Evolutionary conservation across 2,888 invertebrate genomes (phyloP), one percentile per base, ranked within the genome.

Genomic region (Pachymerium ferrugineum): DNA sequence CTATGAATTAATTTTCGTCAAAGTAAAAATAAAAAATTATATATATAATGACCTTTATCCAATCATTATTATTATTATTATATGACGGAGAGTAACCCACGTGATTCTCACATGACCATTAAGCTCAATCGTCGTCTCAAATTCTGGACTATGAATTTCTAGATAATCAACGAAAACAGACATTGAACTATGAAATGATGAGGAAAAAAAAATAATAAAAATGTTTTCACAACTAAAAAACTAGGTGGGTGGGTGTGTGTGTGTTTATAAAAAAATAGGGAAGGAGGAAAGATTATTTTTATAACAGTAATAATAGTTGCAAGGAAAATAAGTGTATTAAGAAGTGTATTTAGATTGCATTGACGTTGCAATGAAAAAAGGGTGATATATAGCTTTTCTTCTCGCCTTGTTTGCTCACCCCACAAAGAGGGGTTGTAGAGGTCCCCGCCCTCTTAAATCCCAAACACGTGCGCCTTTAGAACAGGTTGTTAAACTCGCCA

Each of bases 401-500:
- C n/a, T n/a, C n/a, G n/a, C n/a, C n/a, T 47, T 47, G 22, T 19
- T 47, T 4, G 47, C 16, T 22, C 47, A 22, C 19, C 47, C 8
- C 47, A 22, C 10, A 47, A 47, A 19, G 47, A n/a, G n/a, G n/a
- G n/a, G n/a, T n/a, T n/a, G n/a, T n/a, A n/a, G n/a, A n/a, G 47
- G 47, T 47, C 47, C 47, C 47, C 47, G 22, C 4, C 47, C 47
- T 47, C 22, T 47, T 47, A 47, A 47, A 47, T 47, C 47, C 4
- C 47, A 19, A n/a, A 47, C 47, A 16, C 47, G 47, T 47, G 47
- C 22, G 1, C n/a, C n/a, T n/a, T 19, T 47, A 47, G 47, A 47
- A 47, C 47, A 47, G 47, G 47, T 47, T 47, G 47, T 47, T 47
- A 47, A 47, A 47, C 47, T 47, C 47, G 47, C 16, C 47, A 47